These are phyloP conservation scores for Oxygymnocypris stewartii DNA, from an alignment of 2,113 vertebrate species.

Conservation along the genomic window DNA sequence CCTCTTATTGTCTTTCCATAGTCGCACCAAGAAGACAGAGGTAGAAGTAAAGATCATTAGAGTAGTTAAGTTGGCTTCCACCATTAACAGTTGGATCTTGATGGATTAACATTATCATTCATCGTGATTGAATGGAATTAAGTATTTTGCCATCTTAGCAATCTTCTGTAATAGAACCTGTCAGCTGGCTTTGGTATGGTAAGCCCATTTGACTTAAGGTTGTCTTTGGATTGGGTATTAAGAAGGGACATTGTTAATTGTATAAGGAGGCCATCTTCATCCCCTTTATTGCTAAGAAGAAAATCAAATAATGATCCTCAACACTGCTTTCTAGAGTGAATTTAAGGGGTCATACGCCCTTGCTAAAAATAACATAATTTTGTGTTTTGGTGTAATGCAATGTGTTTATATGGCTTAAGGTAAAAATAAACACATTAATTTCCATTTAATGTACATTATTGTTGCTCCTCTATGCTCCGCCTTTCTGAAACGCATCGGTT, in stretches of 20 bases:
- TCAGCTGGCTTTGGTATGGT: constrained; percentile 40
- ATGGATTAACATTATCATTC: constrained; percentile 56
- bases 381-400: too few relatives aligned
- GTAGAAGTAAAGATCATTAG: constrained; percentile 43
- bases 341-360: too few relatives aligned
- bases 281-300: not conserved
- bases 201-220: constrained; percentile 42
- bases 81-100: constrained; percentile 47
- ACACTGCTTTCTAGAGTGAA: not conserved
- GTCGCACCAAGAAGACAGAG: constrained; percentile 39
- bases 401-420: too few relatives aligned
- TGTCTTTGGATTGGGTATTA: constrained; percentile 44
- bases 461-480: too few relatives aligned
- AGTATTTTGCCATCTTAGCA: constrained; percentile 40
- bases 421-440: too few relatives aligned
- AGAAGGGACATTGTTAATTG: constrained; percentile 16
- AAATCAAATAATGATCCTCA: not conserved
- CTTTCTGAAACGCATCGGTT: too few relatives aligned
- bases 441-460: too few relatives aligned
- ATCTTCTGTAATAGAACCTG: constrained; percentile 20
- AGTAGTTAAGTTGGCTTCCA: constrained; percentile 46
- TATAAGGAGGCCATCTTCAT: constrained; percentile 6
- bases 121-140: constrained; percentile 59
- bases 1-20: constrained; percentile 41
- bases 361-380: too few relatives aligned